Percentiles rank a stretch among this genome's conserved stretches.
Evolutionary conservation across 1,140 invertebrate species (phyloP).

Genomic region (Drosophila bifasciata): DNA sequence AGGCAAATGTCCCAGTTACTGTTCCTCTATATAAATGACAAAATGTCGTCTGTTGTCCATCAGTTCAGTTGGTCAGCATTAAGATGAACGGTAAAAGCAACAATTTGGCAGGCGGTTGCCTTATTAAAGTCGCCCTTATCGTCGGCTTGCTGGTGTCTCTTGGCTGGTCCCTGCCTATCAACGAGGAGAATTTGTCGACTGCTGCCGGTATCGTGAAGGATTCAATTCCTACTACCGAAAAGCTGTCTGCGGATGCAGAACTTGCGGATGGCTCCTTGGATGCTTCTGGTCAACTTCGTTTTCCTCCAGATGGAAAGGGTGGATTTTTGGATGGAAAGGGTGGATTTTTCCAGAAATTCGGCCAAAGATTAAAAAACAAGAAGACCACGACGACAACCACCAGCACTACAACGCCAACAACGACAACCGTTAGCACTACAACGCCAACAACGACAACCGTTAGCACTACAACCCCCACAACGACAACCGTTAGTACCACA

Average conservation of each 20-base stretch:
- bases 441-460: neutral
- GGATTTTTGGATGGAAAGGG: constrained; percentile 28
- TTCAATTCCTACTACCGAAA: neutral
- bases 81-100: constrained; percentile 22
- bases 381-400: constrained; percentile 2
- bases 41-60: neutral
- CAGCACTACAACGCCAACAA: neutral
- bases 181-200: constrained; percentile 1
- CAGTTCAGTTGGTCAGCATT: constrained; percentile 1
- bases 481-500: no score
- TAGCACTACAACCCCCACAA: no score
- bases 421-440: neutral
- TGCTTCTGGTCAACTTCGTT: constrained; percentile 10
- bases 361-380: constrained; percentile 34
- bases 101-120: constrained; percentile 13
- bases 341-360: constrained; percentile 22
- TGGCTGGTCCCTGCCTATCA: constrained; percentile 23
- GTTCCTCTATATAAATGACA: constrained; percentile 28
- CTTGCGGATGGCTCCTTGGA: constrained; percentile 3
- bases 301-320: constrained; percentile 14
- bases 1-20: constrained; percentile 34
- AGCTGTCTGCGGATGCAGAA: neutral
- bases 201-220: neutral
- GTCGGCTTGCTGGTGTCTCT: constrained; percentile 33
- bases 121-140: constrained; percentile 15